Evolutionary conservation across 2,113 vertebrate genomes (phyloP).

Genomic region (Scortum barcoo): DNA sequence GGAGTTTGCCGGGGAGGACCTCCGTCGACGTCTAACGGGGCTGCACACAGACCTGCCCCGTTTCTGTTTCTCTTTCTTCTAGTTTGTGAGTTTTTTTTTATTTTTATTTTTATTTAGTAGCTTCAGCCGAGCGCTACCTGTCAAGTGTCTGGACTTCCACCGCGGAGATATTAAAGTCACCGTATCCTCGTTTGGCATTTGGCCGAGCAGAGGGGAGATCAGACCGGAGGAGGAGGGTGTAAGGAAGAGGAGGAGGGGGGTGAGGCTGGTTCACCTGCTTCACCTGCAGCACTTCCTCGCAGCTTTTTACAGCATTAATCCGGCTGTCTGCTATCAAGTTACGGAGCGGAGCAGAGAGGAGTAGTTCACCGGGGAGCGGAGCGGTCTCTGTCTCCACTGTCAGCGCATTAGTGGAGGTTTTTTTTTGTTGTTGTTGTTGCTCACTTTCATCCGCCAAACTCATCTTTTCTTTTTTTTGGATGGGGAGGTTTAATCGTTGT

Average conservation of each 20-base stretch:
- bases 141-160: conserved; percentile 74
- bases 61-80: too few species aligned
- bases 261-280: conserved; percentile 30
- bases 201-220: conserved; percentile 25
- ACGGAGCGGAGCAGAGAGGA: conserved; percentile 59
- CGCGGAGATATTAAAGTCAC: conserved; percentile 61
- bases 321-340: conserved; percentile 80
- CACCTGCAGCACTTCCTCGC: conserved; percentile 40
- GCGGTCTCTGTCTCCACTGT: too few species aligned
- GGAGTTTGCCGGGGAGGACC: conserved; percentile 58
- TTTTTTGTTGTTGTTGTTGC: neutral
- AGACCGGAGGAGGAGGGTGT: conserved; percentile 22
- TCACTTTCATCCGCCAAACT: conserved; percentile 16
- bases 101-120: too few species aligned
- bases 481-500: conserved; percentile 66
- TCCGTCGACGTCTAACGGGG: conserved; percentile 33
- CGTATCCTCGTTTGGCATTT: conserved; percentile 40
- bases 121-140: conserved; percentile 70
- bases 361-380: conserved; percentile 53
- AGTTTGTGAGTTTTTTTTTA: conserved; percentile 71
- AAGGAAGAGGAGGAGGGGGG: too few species aligned
- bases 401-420: too few species aligned
- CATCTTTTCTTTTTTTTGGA: too few species aligned
- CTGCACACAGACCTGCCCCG: conserved; percentile 48
- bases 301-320: conserved; percentile 55